Conservation (phyloP, 1,140 invertebrate genomes). For the Caenorhabditis latens region DNA sequence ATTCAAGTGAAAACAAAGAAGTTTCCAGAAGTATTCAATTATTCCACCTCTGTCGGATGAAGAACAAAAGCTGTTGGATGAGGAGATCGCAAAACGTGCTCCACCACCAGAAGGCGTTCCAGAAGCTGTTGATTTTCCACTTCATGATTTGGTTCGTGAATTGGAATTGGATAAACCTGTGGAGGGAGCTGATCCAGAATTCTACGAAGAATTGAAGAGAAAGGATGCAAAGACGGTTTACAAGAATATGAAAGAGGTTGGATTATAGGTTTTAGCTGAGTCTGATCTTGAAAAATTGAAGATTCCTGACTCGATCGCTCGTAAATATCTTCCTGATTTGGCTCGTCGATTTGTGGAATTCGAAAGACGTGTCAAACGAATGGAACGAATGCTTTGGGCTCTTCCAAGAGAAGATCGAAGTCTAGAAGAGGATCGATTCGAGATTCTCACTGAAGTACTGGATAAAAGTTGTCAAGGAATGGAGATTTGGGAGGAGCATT, state of each 20-base stretch:
- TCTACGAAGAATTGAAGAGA: slow-evolving; percentile 58
- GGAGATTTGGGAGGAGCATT: slow-evolving; percentile 73
- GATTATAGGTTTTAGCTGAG: not conserved
- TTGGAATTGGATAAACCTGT: slow-evolving; percentile 36
- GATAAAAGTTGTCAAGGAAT: slow-evolving; percentile 72
- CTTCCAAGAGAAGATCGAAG: slow-evolving; percentile 70
- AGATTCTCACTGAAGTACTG: slow-evolving; percentile 71
- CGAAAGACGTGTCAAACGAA: slow-evolving; percentile 68
- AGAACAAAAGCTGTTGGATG: slow-evolving; percentile 58
- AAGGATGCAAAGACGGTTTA: slow-evolving; percentile 59
- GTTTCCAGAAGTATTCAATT: not conserved
- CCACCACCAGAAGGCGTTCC: slow-evolving; percentile 52
- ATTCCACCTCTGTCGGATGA: slow-evolving; percentile 49
- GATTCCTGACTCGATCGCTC: slow-evolving; percentile 29
- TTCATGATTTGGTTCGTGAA: not conserved
- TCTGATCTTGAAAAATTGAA: not conserved
- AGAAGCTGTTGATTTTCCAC: slow-evolving; percentile 26
- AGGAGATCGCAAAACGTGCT: slow-evolving; percentile 59
- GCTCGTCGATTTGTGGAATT: slow-evolving; percentile 66
- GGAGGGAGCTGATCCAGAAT: slow-evolving; percentile 56
- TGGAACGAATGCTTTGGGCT: slow-evolving; percentile 64
- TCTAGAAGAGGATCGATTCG: slow-evolving; percentile 73
- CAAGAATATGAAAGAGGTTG: slow-evolving; percentile 63
- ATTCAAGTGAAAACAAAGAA: not conserved
- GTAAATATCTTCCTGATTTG: slow-evolving; percentile 66